These are phyloP conservation scores for Petrocephalus zakoni DNA, from an alignment of 2,113 vertebrate species.

Conservation along the genomic window DNA sequence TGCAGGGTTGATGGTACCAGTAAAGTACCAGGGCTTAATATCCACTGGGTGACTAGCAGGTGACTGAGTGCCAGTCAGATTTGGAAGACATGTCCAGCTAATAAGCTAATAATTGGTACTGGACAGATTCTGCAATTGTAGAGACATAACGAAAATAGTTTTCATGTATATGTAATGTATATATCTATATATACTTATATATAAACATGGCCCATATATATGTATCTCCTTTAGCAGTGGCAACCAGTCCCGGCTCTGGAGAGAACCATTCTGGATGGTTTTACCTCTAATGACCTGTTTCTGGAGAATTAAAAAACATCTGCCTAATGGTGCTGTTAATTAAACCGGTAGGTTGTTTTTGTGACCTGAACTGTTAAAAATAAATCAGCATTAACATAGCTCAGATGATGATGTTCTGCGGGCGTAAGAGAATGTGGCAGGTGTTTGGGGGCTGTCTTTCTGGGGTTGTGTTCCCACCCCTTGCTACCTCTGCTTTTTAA, in stretches of 20 bases:
- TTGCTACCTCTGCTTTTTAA: not conserved
- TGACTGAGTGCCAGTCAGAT: not conserved
- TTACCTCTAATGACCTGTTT: slow-evolving; percentile 9
- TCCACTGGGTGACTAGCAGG: not conserved
- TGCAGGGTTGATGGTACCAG: not conserved
- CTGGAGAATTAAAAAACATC: slow-evolving; percentile 5
- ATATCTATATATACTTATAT: not conserved
- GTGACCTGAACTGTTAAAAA: not conserved
- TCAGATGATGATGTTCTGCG: not conserved
- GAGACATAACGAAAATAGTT: not conserved
- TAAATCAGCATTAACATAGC: slow-evolving; percentile 1
- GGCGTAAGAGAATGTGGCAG: not conserved
- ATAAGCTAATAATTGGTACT: not conserved
- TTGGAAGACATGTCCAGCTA: not conserved
- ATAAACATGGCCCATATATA: not conserved
- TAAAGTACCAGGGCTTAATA: not conserved
- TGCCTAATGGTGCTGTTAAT: not conserved
- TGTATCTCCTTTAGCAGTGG: not conserved
- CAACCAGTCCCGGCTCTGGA: not conserved
- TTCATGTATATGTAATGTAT: not conserved
- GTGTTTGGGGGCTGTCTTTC: not conserved
- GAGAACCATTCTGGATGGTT: not conserved
- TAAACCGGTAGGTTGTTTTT: not conserved
- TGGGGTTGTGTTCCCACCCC: not conserved
- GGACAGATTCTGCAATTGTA: not conserved